Evolutionary conservation across 2,113 vertebrate species (phyloP).

Genomic region (Egretta garzetta): DNA sequence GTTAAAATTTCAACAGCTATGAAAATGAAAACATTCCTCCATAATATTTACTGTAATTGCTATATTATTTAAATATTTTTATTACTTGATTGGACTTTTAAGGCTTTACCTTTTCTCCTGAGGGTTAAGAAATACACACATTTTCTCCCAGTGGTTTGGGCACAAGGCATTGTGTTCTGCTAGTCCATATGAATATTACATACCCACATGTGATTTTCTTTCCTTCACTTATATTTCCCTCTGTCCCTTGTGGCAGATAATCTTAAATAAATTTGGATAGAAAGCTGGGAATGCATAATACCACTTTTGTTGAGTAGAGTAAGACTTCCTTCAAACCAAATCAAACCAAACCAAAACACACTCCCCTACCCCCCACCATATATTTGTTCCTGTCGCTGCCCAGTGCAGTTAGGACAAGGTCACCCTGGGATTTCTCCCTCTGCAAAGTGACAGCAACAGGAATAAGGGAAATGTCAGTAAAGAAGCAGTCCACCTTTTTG

Average conservation of each 20-base stretch:
- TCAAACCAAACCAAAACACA: background rate
- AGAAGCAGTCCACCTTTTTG: background rate
- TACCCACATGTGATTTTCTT: background rate
- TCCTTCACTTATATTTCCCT: background rate
- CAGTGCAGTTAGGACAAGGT: background rate
- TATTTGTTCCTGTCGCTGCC: background rate
- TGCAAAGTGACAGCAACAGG: background rate
- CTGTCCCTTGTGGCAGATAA: background rate
- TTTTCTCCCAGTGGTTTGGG: background rate
- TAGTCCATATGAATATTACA: background rate
- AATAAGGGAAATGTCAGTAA: background rate
- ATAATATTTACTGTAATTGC: background rate
- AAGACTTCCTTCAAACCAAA: background rate
- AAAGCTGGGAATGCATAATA: background rate
- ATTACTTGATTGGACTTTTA: background rate
- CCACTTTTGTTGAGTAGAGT: background rate
- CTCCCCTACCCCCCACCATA: rapidly evolving
- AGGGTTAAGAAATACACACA: background rate
- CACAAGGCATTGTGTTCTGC: background rate
- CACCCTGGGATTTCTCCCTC: background rate
- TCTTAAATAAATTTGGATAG: background rate
- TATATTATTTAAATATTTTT: background rate
- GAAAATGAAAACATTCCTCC: conserved; percentile 11
- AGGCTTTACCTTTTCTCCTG: background rate
- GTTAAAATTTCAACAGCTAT: conserved; percentile 25